Base-by-base conservation (phyloP, 37 sponge, comb jelly and placozoan species). In the Tethya wilhelma region DNA sequence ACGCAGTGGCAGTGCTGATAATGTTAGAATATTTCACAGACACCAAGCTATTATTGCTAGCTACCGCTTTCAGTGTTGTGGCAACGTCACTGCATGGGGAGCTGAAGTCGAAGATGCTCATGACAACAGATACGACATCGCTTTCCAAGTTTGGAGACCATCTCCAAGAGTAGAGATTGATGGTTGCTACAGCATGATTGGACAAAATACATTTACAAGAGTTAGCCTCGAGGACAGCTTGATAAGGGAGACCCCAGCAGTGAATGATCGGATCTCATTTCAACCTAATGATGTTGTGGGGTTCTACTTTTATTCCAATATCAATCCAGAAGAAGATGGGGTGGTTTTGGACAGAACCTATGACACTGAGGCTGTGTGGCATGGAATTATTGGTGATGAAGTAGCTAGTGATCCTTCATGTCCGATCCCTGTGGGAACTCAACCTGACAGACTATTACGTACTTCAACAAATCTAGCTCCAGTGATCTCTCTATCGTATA, bases 111-210 rank as follows among this genome's bases (percentile, higher is more conserved):
- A 69, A 42, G 64, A 44, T 42, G 49, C 49, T 25, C 41, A 41
- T 42, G n/a, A 69, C n/a, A 12, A 14, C 44, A 25, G 22, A 7
- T 62, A 71, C 55, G 6, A 26, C 22, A 40, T 84, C 33, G 38
- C 49, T 31, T 69, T 84, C 46, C 85, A 84, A 77, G 77, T 84
- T 11, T 84, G 85, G 85, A 75, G 85, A 45, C 73, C 74, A 9
- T 59, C 71, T 62, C 59, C 73, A 40, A 20, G 37, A 29, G 64
- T 29, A 17, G 23, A 30, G 32, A 5, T 30, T 25, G 43, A 9
- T 22, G 73, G 73, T 19, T 62, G 63, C 59, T 81, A 72, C 43
- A 29, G 44, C 30, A 6, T 59, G 30, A 60, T 84, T 20, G 85
- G 70, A 58, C 32, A 58, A 28, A 84, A 84, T 40, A 20, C 3